phyloP scores from a whole-genome alignment of 2,113 vertebrate genomes.

The Strigops habroptila region DNA sequence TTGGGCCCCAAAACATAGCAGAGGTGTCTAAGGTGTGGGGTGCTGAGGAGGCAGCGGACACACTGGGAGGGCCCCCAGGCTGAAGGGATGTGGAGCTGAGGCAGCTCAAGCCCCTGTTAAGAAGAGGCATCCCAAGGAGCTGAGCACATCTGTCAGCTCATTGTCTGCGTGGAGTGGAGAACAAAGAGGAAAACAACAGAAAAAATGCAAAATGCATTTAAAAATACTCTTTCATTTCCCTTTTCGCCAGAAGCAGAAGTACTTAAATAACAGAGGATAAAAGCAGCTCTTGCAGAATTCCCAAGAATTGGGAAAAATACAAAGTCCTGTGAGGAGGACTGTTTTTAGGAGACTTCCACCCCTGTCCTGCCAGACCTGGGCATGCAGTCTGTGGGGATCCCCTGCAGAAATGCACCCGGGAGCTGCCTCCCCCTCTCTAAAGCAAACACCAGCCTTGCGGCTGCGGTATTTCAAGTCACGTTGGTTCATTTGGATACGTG shows the following conservation, averaged over 20 bases:
- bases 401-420: neutral
- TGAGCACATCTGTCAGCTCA: conserved; percentile 30
- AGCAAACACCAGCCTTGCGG: neutral
- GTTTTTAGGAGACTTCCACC: neutral
- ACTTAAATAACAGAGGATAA: conserved; percentile 55
- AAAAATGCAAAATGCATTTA: conserved; percentile 49
- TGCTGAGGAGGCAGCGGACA: neutral
- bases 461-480: neutral
- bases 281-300: conserved; percentile 53
- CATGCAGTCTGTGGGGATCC: neutral
- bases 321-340: neutral
- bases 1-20: neutral
- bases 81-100: accelerated
- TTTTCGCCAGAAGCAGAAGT: conserved; percentile 64
- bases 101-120: neutral
- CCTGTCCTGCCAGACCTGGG: neutral
- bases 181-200: conserved; percentile 36
- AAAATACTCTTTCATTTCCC: conserved; percentile 64
- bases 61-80: accelerated
- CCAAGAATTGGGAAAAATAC: conserved; percentile 44
- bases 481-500: accelerated
- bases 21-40: neutral
- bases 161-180: neutral
- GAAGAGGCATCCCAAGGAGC: neutral
- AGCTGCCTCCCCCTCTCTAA: neutral